phyloP scores from a whole-genome alignment of 2,113 vertebrate species.

The Mohoua ochrocephala region DNA sequence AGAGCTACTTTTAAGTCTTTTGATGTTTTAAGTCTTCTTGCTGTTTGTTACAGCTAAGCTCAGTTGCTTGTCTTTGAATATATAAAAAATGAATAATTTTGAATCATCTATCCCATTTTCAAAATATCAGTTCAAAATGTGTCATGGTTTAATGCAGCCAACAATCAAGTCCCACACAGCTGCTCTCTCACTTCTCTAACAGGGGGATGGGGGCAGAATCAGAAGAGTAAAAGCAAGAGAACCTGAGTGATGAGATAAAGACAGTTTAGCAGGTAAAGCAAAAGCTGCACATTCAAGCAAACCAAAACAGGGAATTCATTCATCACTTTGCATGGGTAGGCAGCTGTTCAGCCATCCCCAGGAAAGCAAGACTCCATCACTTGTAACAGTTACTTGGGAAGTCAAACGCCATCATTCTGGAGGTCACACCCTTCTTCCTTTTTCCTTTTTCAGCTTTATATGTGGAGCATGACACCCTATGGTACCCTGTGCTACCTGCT shows the following conservation, averaged over 20 bases:
- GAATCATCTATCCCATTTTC: not conserved
- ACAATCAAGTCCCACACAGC: not conserved
- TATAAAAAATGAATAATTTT: not conserved
- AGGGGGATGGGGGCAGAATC: not conserved
- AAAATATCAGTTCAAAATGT: not conserved
- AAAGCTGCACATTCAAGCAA: not conserved
- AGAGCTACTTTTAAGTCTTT: not conserved
- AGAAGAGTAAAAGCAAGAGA: not conserved
- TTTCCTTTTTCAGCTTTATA: not conserved
- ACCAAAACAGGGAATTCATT: not conserved
- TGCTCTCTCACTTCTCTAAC: not conserved
- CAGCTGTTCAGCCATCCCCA: not conserved
- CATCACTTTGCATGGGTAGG: not conserved
- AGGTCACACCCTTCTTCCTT: not conserved
- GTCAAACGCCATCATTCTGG: not conserved
- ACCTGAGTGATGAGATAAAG: not conserved
- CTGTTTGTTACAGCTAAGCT: not conserved
- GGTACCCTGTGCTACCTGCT: not conserved
- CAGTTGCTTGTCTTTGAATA: not conserved
- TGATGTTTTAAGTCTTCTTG: not conserved
- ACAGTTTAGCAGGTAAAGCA: not conserved
- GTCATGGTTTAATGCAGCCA: not conserved
- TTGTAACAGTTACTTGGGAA: not conserved
- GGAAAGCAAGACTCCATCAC: not conserved
- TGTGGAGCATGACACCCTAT: not conserved